These are phyloP conservation scores for Rosalia funebris DNA, from an alignment of 2,888 invertebrate genomes.

Conservation along the genomic window DNA sequence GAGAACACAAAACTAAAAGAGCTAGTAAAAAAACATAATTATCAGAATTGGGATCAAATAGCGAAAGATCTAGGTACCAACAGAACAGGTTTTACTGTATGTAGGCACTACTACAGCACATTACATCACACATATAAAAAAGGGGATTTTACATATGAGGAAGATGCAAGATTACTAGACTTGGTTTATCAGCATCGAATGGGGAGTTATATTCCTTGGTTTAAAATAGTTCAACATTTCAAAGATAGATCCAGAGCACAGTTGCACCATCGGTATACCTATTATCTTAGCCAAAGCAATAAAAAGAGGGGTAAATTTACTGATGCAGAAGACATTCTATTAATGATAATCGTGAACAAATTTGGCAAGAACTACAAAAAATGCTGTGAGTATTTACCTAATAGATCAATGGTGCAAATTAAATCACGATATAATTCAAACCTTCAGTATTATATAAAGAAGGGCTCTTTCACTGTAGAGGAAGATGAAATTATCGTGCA, in stretches of 20 bases:
- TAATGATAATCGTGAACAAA: slow-evolving; percentile 71
- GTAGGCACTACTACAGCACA: slow-evolving; percentile 72
- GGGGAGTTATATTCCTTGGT: slow-evolving; percentile 80
- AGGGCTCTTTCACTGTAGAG: slow-evolving; percentile 69
- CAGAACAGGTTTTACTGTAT: slow-evolving; percentile 77
- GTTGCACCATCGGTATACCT: slow-evolving; percentile 70
- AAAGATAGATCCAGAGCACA: slow-evolving; percentile 73
- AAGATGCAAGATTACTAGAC: slow-evolving; percentile 73
- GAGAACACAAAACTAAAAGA: slow-evolving; percentile 65
- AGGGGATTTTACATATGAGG: slow-evolving; percentile 73
- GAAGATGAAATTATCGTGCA: slow-evolving; percentile 72
- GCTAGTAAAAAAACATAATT: slow-evolving; percentile 62
- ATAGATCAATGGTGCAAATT: slow-evolving; percentile 72
- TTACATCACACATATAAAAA: slow-evolving; percentile 55
- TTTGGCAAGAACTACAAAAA: slow-evolving; percentile 71
- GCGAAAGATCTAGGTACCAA: slow-evolving; percentile 68
- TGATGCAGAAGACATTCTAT: slow-evolving; percentile 72
- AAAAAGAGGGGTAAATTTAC: slow-evolving; percentile 72
- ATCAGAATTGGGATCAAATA: slow-evolving; percentile 75
- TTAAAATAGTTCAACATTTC: slow-evolving; percentile 72
- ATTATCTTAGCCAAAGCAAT: slow-evolving; percentile 62
- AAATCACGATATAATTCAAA: slow-evolving; percentile 60
- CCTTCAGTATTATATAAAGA: slow-evolving; percentile 53
- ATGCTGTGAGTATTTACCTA: slow-evolving; percentile 69
- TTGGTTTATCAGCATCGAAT: slow-evolving; percentile 72